phyloP scores from a whole-genome alignment of 2,797 vertebrate genomes.

The Carduelis carduelis region DNA sequence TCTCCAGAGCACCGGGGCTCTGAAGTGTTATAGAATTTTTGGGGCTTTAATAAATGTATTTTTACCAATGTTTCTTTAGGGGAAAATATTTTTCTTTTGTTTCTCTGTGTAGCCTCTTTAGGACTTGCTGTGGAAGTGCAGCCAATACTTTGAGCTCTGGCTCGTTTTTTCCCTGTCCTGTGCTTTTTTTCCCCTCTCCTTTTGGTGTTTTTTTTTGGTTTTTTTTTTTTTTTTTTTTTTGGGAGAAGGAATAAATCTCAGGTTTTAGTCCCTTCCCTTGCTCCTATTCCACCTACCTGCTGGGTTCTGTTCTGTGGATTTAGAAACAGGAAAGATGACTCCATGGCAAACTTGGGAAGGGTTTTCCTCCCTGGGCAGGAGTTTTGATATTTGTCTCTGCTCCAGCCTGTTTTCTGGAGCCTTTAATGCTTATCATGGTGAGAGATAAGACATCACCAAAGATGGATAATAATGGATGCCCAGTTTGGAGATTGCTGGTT shows the following conservation, averaged over 20 bases:
- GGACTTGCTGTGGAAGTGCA: constrained; percentile 13
- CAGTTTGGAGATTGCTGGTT: background rate
- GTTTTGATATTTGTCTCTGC: background rate
- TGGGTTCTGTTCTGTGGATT: background rate
- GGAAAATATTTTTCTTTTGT: constrained; percentile 56
- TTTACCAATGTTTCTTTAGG: constrained; percentile 36
- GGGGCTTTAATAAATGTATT: constrained; percentile 40
- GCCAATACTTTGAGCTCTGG: constrained; percentile 17
- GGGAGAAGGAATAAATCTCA: background rate
- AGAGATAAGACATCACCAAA: background rate
- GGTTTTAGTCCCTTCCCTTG: constrained; percentile 47
- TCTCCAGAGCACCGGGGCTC: background rate
- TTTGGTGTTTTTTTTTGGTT: background rate
- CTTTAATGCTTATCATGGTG: background rate
- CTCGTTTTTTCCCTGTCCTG: background rate
- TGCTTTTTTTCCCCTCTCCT: background rate
- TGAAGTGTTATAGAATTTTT: background rate
- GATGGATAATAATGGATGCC: background rate
- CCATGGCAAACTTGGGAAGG: background rate
- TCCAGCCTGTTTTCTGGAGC: background rate
- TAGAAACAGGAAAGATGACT: background rate
- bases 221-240: background rate
- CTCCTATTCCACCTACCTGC: constrained; percentile 10
- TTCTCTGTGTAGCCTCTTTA: constrained; percentile 36
- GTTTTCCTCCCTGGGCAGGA: background rate